Evolutionary conservation across 2,113 vertebrate genomes (phyloP).

Genomic region (Origma solitaria): DNA sequence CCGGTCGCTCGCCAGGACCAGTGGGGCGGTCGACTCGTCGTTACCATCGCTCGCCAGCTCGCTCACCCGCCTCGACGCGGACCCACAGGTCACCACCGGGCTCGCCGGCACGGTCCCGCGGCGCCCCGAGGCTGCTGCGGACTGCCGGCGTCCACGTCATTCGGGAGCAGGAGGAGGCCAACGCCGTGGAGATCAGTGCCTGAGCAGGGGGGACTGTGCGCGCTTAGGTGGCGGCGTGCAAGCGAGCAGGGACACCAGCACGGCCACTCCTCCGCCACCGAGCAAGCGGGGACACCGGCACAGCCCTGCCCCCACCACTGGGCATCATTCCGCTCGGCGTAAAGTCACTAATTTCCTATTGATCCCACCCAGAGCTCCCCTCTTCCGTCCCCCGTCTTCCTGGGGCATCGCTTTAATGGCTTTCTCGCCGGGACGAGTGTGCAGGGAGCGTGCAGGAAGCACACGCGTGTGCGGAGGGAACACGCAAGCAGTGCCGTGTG

Average conservation of each 20-base stretch:
- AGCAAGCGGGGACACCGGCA: background rate
- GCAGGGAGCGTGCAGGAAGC: background rate
- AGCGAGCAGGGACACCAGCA: background rate
- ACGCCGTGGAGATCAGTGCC: conserved; percentile 48
- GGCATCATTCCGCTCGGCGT: background rate
- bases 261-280: background rate
- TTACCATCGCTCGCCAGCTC: conserved; percentile 7
- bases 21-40: conserved; percentile 26
- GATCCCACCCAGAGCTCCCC: conserved; percentile 36
- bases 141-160: conserved; percentile 1
- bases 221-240: background rate
- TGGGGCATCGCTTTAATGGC: background rate
- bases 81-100: background rate
- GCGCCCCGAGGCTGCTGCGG: background rate
- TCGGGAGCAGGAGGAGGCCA: conserved; percentile 49
- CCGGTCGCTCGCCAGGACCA: background rate
- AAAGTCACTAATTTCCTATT: conserved; percentile 64
- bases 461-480: background rate
- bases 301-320: background rate
- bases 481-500: background rate
- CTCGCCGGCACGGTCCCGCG: background rate
- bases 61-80: background rate
- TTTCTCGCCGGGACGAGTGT: background rate
- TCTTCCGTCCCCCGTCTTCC: conserved; percentile 1
- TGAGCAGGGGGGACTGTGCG: background rate